Evolutionary conservation across 2,797 vertebrate genomes (phyloP), one percentile per base, ranked within the genome.

Genomic region (Vespertilio murinus): DNA sequence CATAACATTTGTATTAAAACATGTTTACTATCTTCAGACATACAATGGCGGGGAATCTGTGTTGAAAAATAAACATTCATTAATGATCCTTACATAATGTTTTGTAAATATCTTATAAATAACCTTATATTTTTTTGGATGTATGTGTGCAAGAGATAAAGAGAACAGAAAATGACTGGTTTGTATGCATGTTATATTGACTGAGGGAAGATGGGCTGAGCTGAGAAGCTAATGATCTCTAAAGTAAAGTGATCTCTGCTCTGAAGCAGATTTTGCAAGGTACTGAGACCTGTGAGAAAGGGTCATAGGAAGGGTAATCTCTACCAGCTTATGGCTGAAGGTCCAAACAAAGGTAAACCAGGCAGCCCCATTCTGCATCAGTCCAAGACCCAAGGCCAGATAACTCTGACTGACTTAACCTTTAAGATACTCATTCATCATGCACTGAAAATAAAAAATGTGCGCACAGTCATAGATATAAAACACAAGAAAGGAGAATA

Each of bases 1-100:
- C 99, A 99, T 45, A 99, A 98, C 97, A 99, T 99, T 97, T 99
- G 99, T 97, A 99, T 99, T 56, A 99, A 98, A 96, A 99, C 99
- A 3, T 99, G 98, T 97, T 99, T 99, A 96, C 99, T 99, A 97
- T 99, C 99, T 97, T 99, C 99, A 17, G 99, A 99, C 95, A 99
- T 98, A 93, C 98, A 98, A 89, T 96, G 98, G 64, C 98, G 98
- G 28, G 98, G 98, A 95, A 98, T 98, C 99, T 99, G 97, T 88
- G 83, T 42, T 93, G 65, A 47, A 88, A 64, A 88, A 96, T 3
- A 54, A 90, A 94, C 12, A 82, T 73, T 71, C 64, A 91, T 95
- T 95, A 95, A 61, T 85, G n/a, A 82, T 47, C 30, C 12, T 93
- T 94, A 83, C 5, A 64, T 70, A 52, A 88, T 52, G 86, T 86